phyloP scores from a whole-genome alignment of 2,888 invertebrate genomes.

The Frankliniella fusca region DNA sequence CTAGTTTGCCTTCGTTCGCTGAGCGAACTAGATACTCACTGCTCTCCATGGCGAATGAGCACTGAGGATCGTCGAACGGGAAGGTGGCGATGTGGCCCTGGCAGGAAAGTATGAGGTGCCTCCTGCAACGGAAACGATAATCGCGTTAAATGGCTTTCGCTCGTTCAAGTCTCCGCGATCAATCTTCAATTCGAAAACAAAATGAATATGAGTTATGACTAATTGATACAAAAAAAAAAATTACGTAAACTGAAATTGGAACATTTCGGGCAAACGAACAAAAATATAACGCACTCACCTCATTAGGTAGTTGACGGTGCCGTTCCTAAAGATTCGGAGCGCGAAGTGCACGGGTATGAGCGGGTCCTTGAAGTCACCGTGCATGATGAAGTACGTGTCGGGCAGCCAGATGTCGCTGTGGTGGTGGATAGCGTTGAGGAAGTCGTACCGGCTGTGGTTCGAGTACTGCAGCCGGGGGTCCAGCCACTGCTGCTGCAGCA shows the following conservation, averaged over 20 bases:
- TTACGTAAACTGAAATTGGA: background rate
- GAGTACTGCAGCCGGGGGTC: conserved; percentile 85
- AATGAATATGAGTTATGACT: background rate
- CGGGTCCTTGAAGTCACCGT: conserved; percentile 92
- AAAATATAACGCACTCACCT: conserved; percentile 59
- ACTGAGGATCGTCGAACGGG: conserved; percentile 92
- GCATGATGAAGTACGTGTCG: conserved; percentile 94
- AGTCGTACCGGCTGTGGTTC: conserved; percentile 82
- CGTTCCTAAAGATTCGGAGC: conserved; percentile 85
- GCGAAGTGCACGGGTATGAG: conserved; percentile 91
- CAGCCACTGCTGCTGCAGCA: conserved; percentile 90
- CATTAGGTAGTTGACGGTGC: conserved; percentile 91
- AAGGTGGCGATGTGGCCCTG: conserved; percentile 91
- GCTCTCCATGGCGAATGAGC: conserved; percentile 94
- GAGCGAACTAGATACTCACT: conserved; percentile 63
- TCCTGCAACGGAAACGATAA: conserved; percentile 50
- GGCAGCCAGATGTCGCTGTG: conserved; percentile 90
- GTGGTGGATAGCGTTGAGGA: conserved; percentile 88
- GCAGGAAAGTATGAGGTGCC: conserved; percentile 88
- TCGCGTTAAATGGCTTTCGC: background rate
- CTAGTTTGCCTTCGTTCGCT: background rate
- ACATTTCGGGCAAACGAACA: too few relatives aligned
- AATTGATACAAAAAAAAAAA: background rate
- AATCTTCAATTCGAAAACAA: background rate
- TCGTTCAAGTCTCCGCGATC: background rate